Evolutionary conservation across 2,113 vertebrate species (phyloP).

Genomic region (Leptobrachium leishanense): DNA sequence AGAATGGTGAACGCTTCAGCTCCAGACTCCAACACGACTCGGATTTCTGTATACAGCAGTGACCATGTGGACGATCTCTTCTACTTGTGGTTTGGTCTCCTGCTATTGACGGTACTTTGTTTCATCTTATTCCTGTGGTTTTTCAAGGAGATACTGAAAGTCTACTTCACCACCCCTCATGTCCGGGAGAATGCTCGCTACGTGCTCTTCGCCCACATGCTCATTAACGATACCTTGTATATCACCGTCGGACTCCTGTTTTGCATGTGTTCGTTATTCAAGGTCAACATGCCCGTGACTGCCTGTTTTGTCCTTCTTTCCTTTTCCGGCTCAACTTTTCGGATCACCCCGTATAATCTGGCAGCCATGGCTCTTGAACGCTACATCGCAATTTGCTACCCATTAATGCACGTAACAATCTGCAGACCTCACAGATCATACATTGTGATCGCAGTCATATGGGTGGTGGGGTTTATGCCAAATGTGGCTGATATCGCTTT

Average conservation of each 20-base stretch:
- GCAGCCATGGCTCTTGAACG: constrained; percentile 32
- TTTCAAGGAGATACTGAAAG: not conserved
- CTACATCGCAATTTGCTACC: constrained; percentile 32
- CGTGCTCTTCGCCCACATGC: constrained; percentile 29
- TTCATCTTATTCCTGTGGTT: constrained; percentile 14
- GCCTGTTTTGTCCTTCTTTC: constrained; percentile 42
- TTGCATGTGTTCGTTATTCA: not conserved
- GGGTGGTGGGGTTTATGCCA: not conserved
- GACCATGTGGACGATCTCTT: not conserved
- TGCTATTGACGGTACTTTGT: not conserved
- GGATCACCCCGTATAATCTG: constrained; percentile 29
- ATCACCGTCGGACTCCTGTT: not conserved
- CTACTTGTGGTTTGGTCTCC: not conserved
- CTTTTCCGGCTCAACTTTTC: not conserved
- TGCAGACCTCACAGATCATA: constrained; percentile 9
- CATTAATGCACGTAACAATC: constrained; percentile 11
- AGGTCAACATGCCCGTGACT: not conserved
- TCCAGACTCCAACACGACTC: not conserved
- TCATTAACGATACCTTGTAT: constrained; percentile 27
- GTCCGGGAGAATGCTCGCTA: constrained; percentile 17
- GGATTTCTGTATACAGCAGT: not conserved
- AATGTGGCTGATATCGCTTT: constrained; percentile 1
- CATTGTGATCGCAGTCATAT: not conserved
- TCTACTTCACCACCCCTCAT: constrained; percentile 18
- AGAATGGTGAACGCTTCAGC: not conserved